A percentile compares a stretch with the other conserved stretches of the same genome.
Conservation (phyloP, 2,797 vertebrate genomes). For the Rhadinocentrus ornatus region DNA sequence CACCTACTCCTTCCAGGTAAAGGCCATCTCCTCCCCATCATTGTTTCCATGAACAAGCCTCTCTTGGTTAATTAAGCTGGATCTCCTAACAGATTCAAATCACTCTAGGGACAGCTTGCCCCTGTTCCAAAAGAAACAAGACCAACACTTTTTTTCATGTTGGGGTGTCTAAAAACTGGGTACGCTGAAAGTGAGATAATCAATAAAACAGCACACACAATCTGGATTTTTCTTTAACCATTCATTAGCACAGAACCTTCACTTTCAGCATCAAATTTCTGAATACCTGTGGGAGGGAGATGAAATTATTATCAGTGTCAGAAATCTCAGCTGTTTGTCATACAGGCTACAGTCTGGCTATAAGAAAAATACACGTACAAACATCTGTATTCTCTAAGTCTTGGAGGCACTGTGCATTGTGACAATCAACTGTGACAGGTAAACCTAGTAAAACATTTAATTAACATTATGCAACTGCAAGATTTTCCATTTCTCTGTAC, state of each 20-base stretch:
- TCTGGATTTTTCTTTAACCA: conserved; percentile 19
- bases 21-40: conserved; percentile 65
- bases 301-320: conserved; percentile 29
- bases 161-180: conserved; percentile 22
- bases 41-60: conserved; percentile 83
- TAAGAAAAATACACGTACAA: conserved; percentile 18
- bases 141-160: conserved; percentile 28
- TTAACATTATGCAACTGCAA: neutral
- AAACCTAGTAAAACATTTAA: neutral
- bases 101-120: conserved; percentile 70
- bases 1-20: conserved; percentile 54
- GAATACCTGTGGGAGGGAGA: conserved; percentile 25
- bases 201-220: neutral
- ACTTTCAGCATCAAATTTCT: conserved; percentile 41
- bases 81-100: conserved; percentile 73
- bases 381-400: conserved; percentile 23
- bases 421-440: neutral
- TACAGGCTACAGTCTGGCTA: conserved; percentile 12
- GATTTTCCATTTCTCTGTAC: neutral
- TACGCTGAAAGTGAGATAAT: conserved; percentile 4
- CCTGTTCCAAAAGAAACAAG: conserved; percentile 45
- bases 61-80: conserved; percentile 86
- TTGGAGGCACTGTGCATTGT: neutral
- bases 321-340: conserved; percentile 27
- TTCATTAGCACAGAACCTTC: conserved; percentile 29